Conservation (phyloP, 2,797 vertebrate genomes). For the Coregonus ussuriensis region DNA sequence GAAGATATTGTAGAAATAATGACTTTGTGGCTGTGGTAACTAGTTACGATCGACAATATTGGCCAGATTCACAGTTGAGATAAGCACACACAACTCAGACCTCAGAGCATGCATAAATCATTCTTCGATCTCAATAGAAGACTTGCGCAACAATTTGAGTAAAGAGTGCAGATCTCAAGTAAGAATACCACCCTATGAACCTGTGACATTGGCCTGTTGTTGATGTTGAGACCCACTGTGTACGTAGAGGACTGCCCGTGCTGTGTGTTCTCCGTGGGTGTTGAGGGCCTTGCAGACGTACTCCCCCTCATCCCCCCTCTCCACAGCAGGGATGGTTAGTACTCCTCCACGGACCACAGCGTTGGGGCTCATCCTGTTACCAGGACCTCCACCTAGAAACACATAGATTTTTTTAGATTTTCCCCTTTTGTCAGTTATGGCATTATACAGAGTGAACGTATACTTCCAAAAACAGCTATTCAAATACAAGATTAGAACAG, state of each 20-base stretch:
- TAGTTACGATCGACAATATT: too few relatives aligned
- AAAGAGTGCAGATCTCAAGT: not conserved
- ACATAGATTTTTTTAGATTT: not conserved
- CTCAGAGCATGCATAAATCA: too few relatives aligned
- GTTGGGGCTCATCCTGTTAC: slow-evolving; percentile 77
- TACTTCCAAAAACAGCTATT: not conserved
- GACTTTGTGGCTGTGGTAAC: too few relatives aligned
- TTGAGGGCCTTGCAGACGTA: slow-evolving; percentile 89
- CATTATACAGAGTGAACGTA: not conserved
- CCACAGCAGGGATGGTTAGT: slow-evolving; percentile 78
- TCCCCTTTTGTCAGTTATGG: not conserved
- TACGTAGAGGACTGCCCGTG: slow-evolving; percentile 82
- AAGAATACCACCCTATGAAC: not conserved
- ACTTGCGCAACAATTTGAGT: too few relatives aligned
- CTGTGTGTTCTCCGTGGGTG: slow-evolving; percentile 85
- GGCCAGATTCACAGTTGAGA: not conserved
- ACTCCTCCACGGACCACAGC: slow-evolving; percentile 79
- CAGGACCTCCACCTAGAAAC: slow-evolving; percentile 73
- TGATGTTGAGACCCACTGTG: slow-evolving; percentile 64
- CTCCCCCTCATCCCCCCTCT: slow-evolving; percentile 82
- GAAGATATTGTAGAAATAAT: too few relatives aligned
- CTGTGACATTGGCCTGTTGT: not conserved
- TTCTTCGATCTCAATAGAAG: too few relatives aligned
- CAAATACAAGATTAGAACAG: too few relatives aligned
- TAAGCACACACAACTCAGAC: too few relatives aligned